Evolutionary conservation across 2,888 invertebrate genomes (phyloP).

Genomic region (Griposia aprilina): DNA sequence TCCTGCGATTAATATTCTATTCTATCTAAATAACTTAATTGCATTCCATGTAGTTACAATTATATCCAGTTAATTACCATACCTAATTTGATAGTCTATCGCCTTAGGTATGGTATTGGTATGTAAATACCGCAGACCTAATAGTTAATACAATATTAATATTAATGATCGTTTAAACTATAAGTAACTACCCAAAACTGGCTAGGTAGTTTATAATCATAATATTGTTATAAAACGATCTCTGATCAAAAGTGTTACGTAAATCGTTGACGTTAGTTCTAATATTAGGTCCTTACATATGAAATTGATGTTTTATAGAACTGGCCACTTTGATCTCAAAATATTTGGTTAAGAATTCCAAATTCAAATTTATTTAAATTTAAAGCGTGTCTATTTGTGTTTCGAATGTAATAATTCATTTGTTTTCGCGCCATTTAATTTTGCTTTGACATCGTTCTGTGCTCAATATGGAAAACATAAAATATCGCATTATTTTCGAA

Average conservation of each 20-base stretch:
- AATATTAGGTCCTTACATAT: too few relatives aligned
- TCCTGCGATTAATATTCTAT: background rate
- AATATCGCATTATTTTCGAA: too few relatives aligned
- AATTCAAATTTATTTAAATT: too few relatives aligned
- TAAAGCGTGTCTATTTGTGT: too few relatives aligned
- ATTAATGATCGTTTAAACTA: slow-evolving; percentile 4
- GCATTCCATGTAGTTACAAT: background rate
- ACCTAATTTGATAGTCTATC: background rate
- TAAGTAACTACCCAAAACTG: background rate
- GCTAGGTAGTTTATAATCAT: background rate
- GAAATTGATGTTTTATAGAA: too few relatives aligned
- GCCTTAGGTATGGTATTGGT: background rate
- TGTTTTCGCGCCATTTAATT: too few relatives aligned
- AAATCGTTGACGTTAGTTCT: slow-evolving; percentile 6
- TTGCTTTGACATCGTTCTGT: too few relatives aligned
- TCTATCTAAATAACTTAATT: background rate
- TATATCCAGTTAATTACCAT: background rate
- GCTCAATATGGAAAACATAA: too few relatives aligned
- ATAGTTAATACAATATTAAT: slow-evolving; percentile 14
- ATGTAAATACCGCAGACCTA: background rate
- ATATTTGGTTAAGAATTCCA: too few relatives aligned
- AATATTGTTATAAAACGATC: background rate
- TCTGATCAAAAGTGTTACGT: background rate
- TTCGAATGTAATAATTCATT: too few relatives aligned
- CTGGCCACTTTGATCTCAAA: too few relatives aligned